Percentiles rank a stretch among this genome's conserved stretches.
Evolutionary conservation across 2,113 vertebrate species (phyloP).

Genomic region (Hyaena hyaena): DNA sequence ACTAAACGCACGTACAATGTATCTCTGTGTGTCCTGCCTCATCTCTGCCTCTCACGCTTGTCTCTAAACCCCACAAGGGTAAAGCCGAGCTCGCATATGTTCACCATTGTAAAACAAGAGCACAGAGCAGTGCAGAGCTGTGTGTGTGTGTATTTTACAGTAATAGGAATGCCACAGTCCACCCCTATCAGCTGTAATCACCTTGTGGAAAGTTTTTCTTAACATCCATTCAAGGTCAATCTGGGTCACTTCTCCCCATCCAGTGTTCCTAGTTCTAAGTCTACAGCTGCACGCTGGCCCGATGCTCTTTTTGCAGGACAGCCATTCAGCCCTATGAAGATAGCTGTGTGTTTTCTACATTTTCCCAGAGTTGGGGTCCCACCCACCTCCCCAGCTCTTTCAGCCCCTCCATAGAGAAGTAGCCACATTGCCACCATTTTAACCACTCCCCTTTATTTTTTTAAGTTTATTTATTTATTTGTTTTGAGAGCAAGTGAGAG

Average conservation of each 20-base stretch:
- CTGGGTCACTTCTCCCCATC: background rate
- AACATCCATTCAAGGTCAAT: background rate
- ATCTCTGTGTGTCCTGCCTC: background rate
- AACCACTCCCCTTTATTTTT: background rate
- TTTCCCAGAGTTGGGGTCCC: background rate
- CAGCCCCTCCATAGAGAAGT: background rate
- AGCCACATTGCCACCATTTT: background rate
- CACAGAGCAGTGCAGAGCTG: too few relatives aligned
- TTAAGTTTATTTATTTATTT: too few relatives aligned
- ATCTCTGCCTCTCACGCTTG: background rate
- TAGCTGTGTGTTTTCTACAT: background rate
- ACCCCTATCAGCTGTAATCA: too few relatives aligned
- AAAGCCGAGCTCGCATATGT: background rate
- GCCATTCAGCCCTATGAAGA: background rate
- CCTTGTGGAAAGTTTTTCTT: background rate
- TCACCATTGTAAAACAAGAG: background rate
- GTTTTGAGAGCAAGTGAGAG: too few relatives aligned
- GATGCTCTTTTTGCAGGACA: background rate
- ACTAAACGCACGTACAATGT: background rate
- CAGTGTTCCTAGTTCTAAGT: background rate
- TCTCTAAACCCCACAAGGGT: background rate
- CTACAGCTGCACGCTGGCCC: background rate
- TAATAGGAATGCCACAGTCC: background rate
- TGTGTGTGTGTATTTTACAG: background rate
- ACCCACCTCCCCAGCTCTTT: background rate